Evolutionary conservation across 1,140 invertebrate species (phyloP).

Genomic region (Psix sp.): DNA sequence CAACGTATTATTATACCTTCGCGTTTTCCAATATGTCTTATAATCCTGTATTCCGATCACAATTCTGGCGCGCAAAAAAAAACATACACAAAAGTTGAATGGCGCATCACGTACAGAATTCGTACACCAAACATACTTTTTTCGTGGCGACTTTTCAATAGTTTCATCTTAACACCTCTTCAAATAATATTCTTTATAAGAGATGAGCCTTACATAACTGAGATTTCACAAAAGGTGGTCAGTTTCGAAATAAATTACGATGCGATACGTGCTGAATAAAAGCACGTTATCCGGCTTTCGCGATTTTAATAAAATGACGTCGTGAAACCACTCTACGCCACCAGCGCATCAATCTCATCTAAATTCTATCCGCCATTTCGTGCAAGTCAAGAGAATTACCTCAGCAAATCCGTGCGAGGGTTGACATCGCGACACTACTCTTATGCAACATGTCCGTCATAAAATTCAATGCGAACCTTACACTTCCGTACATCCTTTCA

Average conservation of each 20-base stretch:
- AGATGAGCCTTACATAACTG: conserved; percentile 17
- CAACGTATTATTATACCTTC: conserved; percentile 38
- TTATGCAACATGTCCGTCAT: conserved; percentile 41
- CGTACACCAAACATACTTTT: conserved; percentile 48
- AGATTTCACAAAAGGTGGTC: conserved; percentile 45
- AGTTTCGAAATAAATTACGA: conserved; percentile 39
- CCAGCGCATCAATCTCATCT: conserved; percentile 51
- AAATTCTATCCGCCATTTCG: conserved; percentile 52
- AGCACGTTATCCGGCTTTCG: conserved; percentile 50
- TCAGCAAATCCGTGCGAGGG: conserved; percentile 41
- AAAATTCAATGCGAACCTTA: conserved; percentile 47
- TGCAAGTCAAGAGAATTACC: conserved; percentile 55
- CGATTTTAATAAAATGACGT: conserved; percentile 56
- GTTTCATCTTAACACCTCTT: conserved; percentile 28
- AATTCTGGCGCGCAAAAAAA: conserved; percentile 24
- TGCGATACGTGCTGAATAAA: conserved; percentile 51
- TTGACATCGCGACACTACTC: conserved; percentile 37
- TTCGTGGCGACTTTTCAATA: conserved; percentile 46
- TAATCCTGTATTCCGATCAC: conserved; percentile 50
- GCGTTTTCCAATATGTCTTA: conserved; percentile 40
- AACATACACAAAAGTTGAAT: conserved; percentile 37
- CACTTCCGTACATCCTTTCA: conserved; percentile 79
- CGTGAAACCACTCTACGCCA: conserved; percentile 41
- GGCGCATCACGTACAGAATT: conserved; percentile 36
- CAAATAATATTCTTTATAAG: conserved; percentile 34